A percentile compares a stretch with the other conserved stretches of the same genome.
These are phyloP conservation scores for Oophaga sylvatica DNA, from an alignment of 2,797 vertebrate species.

Conservation along the genomic window DNA sequence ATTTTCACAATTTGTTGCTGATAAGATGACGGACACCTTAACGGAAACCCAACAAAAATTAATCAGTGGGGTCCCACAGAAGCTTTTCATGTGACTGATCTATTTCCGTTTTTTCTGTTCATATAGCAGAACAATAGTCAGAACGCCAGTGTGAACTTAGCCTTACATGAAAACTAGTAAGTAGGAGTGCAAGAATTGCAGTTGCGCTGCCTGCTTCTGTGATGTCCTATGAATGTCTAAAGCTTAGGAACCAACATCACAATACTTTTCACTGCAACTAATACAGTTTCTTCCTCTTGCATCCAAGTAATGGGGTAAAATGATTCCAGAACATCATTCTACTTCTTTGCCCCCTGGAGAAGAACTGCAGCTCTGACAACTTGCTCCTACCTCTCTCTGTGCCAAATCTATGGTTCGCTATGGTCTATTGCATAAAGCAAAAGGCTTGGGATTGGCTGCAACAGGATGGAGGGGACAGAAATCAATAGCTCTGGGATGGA, in stretches of 20 bases:
- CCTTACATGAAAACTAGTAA: too few relatives aligned
- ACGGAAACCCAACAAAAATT: too few relatives aligned
- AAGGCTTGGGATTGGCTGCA: slow-evolving; percentile 58
- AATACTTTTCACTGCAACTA: neutral
- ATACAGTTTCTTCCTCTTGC: neutral
- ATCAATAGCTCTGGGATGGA: slow-evolving; percentile 61
- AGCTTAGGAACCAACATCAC: neutral
- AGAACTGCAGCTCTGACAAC: slow-evolving; percentile 15
- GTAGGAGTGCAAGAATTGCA: too few relatives aligned
- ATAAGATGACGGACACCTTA: too few relatives aligned
- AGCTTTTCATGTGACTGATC: too few relatives aligned
- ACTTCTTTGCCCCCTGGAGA: neutral
- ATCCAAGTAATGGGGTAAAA: neutral
- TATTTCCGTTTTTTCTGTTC: too few relatives aligned
- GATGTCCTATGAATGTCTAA: too few relatives aligned
- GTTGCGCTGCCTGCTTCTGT: too few relatives aligned
- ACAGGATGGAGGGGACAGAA: slow-evolving; percentile 44
- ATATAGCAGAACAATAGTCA: too few relatives aligned
- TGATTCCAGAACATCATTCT: neutral
- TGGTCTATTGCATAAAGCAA: slow-evolving; percentile 55
- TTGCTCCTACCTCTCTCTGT: slow-evolving; percentile 7
- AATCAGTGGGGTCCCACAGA: too few relatives aligned
- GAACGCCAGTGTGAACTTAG: too few relatives aligned
- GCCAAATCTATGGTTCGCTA: slow-evolving; percentile 47
- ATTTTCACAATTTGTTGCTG: too few relatives aligned